phyloP scores from a whole-genome alignment of 2,113 vertebrate species.

The Scomber scombrus region DNA sequence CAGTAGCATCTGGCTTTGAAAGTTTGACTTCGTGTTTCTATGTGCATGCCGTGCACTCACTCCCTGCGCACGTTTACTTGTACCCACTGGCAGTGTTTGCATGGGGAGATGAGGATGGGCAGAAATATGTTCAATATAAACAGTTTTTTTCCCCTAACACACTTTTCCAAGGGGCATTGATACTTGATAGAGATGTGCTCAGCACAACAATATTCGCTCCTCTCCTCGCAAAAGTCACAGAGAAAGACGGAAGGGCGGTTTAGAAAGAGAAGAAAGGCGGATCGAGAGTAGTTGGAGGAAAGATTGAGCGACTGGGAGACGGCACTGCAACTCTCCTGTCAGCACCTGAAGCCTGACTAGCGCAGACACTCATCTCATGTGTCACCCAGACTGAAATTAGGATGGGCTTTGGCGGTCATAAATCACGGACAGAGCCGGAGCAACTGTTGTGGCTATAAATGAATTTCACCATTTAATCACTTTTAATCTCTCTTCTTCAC shows the following conservation, averaged over 20 bases:
- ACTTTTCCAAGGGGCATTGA: slow-evolving; percentile 51
- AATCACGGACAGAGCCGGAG: slow-evolving; percentile 57
- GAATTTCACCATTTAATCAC: slow-evolving; percentile 67
- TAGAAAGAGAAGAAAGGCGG: slow-evolving; percentile 12
- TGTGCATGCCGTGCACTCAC: slow-evolving; percentile 3
- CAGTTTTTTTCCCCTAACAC: slow-evolving; percentile 30
- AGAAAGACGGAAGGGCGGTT: slow-evolving; percentile 20
- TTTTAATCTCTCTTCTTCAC: slow-evolving; percentile 66
- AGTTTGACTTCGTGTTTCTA: slow-evolving; percentile 24
- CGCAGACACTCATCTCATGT: slow-evolving; percentile 40
- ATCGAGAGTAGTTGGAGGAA: slow-evolving; percentile 30
- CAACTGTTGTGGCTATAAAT: slow-evolving; percentile 51
- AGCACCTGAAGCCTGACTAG: slow-evolving; percentile 48
- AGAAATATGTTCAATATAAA: slow-evolving; percentile 60
- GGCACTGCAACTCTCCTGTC: slow-evolving; percentile 50
- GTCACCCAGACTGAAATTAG: slow-evolving; percentile 67
- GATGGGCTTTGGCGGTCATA: slow-evolving; percentile 48
- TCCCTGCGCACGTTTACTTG: slow-evolving; percentile 38
- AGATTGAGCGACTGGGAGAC: slow-evolving; percentile 45
- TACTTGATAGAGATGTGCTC: slow-evolving; percentile 67
- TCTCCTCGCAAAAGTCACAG: slow-evolving; percentile 46
- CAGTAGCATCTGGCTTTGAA: slow-evolving; percentile 67
- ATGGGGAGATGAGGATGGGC: slow-evolving; percentile 45
- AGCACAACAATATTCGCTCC: slow-evolving; percentile 64
- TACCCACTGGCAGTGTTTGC: slow-evolving; percentile 48